These are phyloP conservation scores for Barnardius zonarius DNA, from an alignment of 2,113 vertebrate species.

Conservation along the genomic window DNA sequence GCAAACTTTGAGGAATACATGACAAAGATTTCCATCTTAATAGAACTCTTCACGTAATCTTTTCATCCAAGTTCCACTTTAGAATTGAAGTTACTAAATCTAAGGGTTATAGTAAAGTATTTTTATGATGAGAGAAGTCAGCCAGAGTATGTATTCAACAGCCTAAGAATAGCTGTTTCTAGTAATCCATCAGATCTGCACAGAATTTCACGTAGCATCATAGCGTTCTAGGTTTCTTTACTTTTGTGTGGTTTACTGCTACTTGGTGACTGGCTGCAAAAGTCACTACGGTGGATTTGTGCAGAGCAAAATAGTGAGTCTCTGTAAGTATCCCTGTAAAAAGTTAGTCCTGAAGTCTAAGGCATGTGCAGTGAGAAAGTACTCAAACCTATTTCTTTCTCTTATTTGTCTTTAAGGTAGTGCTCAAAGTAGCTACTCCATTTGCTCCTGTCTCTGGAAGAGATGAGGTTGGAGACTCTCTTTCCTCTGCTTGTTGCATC, in stretches of 20 bases:
- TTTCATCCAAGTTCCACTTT: neutral
- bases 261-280: neutral
- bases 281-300: neutral
- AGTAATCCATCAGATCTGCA: neutral
- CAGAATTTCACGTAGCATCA: neutral
- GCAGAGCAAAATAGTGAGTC: neutral
- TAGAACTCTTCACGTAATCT: neutral
- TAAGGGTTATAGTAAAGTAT: neutral
- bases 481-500: neutral
- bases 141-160: neutral
- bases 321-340: neutral
- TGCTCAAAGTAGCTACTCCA: neutral
- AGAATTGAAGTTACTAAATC: neutral
- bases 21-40: neutral
- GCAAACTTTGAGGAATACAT: neutral
- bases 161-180: neutral
- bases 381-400: neutral
- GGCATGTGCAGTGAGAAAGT: neutral
- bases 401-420: neutral
- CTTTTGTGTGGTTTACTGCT: neutral
- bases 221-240: neutral
- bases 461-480: neutral
- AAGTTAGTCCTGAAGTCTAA: neutral
- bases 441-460: neutral
- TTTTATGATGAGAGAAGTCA: neutral